Evolutionary conservation across 2,888 invertebrate genomes (phyloP), one percentile per base, ranked within the genome.

Genomic region (Drosophila pullipes): DNA sequence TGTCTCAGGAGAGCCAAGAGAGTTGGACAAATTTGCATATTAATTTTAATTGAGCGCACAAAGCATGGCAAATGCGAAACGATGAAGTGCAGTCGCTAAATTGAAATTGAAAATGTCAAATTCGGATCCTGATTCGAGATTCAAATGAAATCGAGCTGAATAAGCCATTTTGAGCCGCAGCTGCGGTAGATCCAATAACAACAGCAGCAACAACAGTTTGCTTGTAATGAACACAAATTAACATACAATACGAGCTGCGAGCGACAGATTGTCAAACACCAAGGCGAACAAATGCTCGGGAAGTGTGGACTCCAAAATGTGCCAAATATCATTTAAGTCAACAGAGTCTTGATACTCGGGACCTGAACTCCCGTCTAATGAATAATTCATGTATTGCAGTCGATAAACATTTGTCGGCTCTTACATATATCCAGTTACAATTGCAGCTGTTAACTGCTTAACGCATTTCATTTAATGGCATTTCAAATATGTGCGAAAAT

Each of bases 21-120:
- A 71, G 59, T 61, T 69, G 60, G 59, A 81, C 73, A 76, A 83
- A 89, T 87, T 87, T 83, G 89, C 86, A 87, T 87, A 87, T 87
- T 87, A 86, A 87, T 87, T 89, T 86, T 87, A 87, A 87, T 90
- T 87, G 86, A 89, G 66, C 74, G 52, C 41, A 47, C 70, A 58
- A 44, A 60, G 58, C 52, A 53, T n/a, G 16, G 22, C 49, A 44
- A 65, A 35, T 35, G n/a, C 57, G 35, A 50, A 44, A 41, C 49
- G 49, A 59, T 65, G 66, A 69, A 81, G 66, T 83, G 73, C 53
- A 62, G 61, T 65, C 44, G 63, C 64, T 70, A 55, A 73, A 71
- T 78, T 78, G 78, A 88, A 85, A 76, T 85, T 69, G 81, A 83
- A 86, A 90, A 89, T 86, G 89, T 90, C 90, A 90, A 84, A 75